Base-by-base conservation (phyloP, 2,113 vertebrate genomes). In the Melospiza georgiana region DNA sequence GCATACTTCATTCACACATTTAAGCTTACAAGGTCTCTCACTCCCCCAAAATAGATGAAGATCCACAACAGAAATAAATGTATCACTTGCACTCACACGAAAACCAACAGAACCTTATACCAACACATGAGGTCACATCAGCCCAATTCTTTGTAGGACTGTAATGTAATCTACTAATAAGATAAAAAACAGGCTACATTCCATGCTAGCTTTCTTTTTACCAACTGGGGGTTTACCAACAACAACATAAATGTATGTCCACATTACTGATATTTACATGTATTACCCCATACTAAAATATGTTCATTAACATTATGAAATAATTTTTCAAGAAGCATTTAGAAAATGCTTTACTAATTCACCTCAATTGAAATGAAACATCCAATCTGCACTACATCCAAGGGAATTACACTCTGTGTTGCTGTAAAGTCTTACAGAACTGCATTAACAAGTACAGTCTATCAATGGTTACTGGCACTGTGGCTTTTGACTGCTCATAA, bases 401-500 rank as follows among this genome's bases (percentile, higher is more conserved):
- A 65, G 39, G 57, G 62, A 95, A 95, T 91, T 87, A 82, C 72
- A 80, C 21, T 66, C 89, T 84, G 65, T 87, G 62, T 85, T 87
- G 61, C 74, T 94, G 41, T 51, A 76, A 79, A 93, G 63, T 87
- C 90, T 93, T 86, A 78, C 12, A 92, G 76, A 89, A 95, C 90
- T 71, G 93, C 65, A 92, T 93, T 90, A 93, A 97, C 79, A 85
- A 94, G 63, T 92, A 96, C 67, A 95, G 90, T 66, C 90, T 92
- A 94, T 96, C 94, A 95, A 88, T 94, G 94, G 92, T 95, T 96
- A 96, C 90, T 27, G 44, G 88, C 78, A 90, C 88, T 87, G 83
- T 96, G 94, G 92, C 86, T 95, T 97, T 93, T 96, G 92, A 96
- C 88, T 92, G 83, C 63, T 96, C 87, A 89, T 93, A 90, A 91